Base-by-base conservation (phyloP, 2,888 invertebrate species). In the Catocala sponsa region DNA sequence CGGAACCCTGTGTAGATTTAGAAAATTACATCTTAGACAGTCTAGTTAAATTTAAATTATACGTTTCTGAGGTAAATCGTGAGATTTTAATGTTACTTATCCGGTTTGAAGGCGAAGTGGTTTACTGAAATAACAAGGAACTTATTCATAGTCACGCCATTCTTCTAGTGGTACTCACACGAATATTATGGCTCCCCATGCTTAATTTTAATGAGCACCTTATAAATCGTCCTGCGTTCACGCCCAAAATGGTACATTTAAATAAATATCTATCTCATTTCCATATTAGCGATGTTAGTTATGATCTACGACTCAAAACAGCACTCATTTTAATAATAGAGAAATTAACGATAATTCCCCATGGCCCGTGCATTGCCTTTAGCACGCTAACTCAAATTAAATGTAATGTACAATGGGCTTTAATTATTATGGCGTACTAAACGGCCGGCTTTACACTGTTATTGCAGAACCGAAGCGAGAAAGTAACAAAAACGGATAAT, bases 371-470 rank as follows among this genome's bases (percentile, higher is more conserved):
- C 57, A 59, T 74, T 65, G 77, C 80, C 75, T 75, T 79, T 75
- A 77, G 78, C 79, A 78, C 77, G 70, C 77, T 71, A 74, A 75
- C 71, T 78, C 73, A 72, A 83, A 84, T 86, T 83, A 87, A 85
- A 86, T 73, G 79, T 68, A 80, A 82, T 79, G 85, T 90, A 86
- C 84, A 84, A 82, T 83, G 72, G 65, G 61, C 68, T 72, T 73
- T 86, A 82, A 89, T 83, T 87, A 83, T 86, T 82, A 85, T 83
- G 79, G 81, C 81, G 65, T 65, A 56, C 74, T 72, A 72, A 81
- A 83, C 78, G 72, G 73, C 68, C 63, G 44, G 67, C 13, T 70
- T 68, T 56, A 62, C 65, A 62, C 72, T 60, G 75, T 78, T 79
- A 79, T 76, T 79, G 77, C 80, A 76, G 74, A 76, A 79, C 58